Conservation (phyloP, 2,113 vertebrate genomes). For the Myiagra hebetior region DNA sequence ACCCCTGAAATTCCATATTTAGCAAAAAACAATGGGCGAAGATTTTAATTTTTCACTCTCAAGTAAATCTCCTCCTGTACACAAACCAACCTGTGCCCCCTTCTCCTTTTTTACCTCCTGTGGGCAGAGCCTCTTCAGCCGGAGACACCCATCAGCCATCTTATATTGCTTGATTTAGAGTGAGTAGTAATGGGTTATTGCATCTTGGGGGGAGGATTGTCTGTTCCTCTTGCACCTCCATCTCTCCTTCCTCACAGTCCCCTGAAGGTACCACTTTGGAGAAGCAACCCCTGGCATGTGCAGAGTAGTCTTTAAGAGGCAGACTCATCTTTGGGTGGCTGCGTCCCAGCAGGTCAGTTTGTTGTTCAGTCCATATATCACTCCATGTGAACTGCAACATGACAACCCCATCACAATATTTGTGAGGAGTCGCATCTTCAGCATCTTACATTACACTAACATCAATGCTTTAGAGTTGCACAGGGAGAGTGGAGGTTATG, state of each 20-base stretch:
- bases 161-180: not conserved
- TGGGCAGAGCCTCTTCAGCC: not conserved
- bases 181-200: fast-evolving
- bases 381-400: not conserved
- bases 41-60: not conserved
- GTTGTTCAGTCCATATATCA: not conserved
- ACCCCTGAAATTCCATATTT: not conserved
- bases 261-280: not conserved
- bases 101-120: not conserved
- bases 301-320: not conserved
- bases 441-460: not conserved
- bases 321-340: not conserved
- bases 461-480: not conserved
- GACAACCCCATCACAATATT: conserved; percentile 17
- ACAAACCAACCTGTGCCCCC: not conserved
- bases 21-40: not conserved
- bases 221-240: not conserved
- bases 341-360: not conserved
- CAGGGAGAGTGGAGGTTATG: not conserved
- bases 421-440: not conserved
- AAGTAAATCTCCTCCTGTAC: not conserved
- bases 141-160: not conserved
- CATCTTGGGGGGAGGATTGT: not conserved
- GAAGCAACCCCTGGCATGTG: not conserved
- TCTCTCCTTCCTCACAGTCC: not conserved